phyloP scores from a whole-genome alignment of 2,888 invertebrate species.

The Dasypogon diadema region DNA sequence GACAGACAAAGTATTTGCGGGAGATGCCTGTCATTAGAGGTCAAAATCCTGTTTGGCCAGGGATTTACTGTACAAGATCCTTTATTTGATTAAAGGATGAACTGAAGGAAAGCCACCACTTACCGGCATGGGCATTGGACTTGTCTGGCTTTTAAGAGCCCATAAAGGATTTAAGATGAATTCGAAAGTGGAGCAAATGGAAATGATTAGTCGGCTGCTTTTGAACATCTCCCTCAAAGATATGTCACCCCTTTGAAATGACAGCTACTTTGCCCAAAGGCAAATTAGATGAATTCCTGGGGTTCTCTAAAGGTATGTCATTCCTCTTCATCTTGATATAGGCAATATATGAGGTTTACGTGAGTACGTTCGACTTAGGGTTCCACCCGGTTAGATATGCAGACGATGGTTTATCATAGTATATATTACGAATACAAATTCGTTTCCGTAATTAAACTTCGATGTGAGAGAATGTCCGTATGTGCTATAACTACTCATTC shows the following conservation, averaged over 20 bases:
- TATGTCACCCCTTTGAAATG: conserved; percentile 42
- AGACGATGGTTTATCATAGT: background rate
- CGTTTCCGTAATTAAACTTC: conserved; percentile 7
- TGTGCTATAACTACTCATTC: background rate
- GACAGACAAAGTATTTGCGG: conserved; percentile 47
- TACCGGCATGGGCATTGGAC: conserved; percentile 27
- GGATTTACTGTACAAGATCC: conserved; percentile 45
- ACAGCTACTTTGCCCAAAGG: conserved; percentile 15
- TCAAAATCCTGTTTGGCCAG: conserved; percentile 49
- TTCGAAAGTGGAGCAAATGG: conserved; percentile 42
- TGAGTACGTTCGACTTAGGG: background rate
- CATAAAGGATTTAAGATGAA: conserved; percentile 47
- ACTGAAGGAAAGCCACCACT: conserved; percentile 37
- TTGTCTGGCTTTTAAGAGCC: conserved; percentile 47
- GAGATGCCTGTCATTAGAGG: conserved; percentile 46
- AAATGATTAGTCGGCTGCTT: conserved; percentile 44
- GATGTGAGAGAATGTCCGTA: conserved; percentile 23
- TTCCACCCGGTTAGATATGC: background rate
- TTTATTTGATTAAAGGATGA: conserved; percentile 50
- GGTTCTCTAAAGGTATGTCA: conserved; percentile 30
- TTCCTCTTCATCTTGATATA: conserved; percentile 26
- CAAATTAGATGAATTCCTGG: conserved; percentile 39
- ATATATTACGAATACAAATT: conserved; percentile 16
- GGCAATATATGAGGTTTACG: background rate
- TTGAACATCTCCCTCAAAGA: conserved; percentile 22